Base-by-base conservation (phyloP, 1,140 invertebrate genomes). In the Papilio helenus region DNA sequence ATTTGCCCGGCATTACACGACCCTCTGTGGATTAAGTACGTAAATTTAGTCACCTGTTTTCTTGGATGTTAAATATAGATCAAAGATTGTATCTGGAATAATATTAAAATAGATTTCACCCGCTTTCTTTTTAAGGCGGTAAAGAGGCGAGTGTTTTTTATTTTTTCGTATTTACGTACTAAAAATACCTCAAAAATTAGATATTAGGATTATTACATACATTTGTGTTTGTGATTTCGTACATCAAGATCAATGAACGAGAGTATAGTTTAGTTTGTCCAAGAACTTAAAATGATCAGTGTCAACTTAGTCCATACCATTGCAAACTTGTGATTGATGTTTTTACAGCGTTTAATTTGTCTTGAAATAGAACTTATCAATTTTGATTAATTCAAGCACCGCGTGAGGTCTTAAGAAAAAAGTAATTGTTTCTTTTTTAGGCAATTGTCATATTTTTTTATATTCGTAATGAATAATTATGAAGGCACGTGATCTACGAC, bases 401-500 rank as follows among this genome's bases (percentile, higher is more conserved):
- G 61, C 26, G 61, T 68, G 61, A 29, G 61, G 61, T 29, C 61
- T 68, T 3, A 1, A 61, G 23, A 68, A 68, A 68, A 68, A 68
- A 68, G 3, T 68, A 34, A 68, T 68, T 68, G 61, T 68, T 68
- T 29, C 61, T 29, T 68, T 68, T 68, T 68, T 16, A 68, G 26
- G 61, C 61, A 34, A 68, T 29, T 68, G 61, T 68, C 61, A 68
- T 26, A 29, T 68, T 29, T 68, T 68, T 68, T 12, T 34, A 34
- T 34, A 23, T 49, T 49, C n/a, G 26, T 68, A 68, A 34, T 68
- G 26, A 68, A 68, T 68, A 68, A 68, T 68, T 68, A 68, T 68
- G 14, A 16, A 68, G 26, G 61, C 61, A 68, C 61, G 61, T 68
- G 61, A 68, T 68, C 26, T 68, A 4, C 23, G 61, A 68, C 61